Evolutionary conservation across 2,888 invertebrate genomes (phyloP).

Genomic region (Empis livida): DNA sequence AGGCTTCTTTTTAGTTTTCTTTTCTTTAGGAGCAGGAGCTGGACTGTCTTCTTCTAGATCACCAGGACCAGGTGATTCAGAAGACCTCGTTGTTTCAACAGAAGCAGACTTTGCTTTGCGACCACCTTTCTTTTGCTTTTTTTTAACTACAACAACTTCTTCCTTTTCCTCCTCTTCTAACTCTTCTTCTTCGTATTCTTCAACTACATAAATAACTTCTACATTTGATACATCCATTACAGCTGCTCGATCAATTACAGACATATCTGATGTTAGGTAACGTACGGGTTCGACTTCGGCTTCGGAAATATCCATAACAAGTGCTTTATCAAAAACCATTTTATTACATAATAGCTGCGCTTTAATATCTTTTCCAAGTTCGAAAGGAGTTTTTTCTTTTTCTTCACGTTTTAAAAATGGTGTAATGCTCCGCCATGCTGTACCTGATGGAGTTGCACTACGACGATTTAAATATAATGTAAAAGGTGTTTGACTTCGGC

Average conservation of each 20-base stretch:
- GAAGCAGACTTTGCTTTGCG: slow-evolving; percentile 4
- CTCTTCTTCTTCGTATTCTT: slow-evolving; percentile 32
- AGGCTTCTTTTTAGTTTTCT: slow-evolving; percentile 27
- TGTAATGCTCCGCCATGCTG: slow-evolving; percentile 36
- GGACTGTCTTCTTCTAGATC: slow-evolving; percentile 11
- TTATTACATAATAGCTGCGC: slow-evolving; percentile 31
- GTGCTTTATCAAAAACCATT: slow-evolving; percentile 34
- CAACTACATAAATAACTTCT: slow-evolving; percentile 36
- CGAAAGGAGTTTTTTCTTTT: slow-evolving; percentile 36
- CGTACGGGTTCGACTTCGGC: slow-evolving; percentile 30
- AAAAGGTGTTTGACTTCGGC: slow-evolving; percentile 34
- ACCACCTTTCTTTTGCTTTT: slow-evolving; percentile 1
- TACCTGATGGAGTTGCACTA: slow-evolving; percentile 34
- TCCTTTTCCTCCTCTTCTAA: slow-evolving; percentile 24
- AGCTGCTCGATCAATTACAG: slow-evolving; percentile 36
- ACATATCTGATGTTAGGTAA: slow-evolving; percentile 36
- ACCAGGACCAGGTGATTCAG: slow-evolving; percentile 14
- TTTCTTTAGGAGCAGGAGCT: slow-evolving; percentile 13
- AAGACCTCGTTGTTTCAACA: slow-evolving; percentile 1
- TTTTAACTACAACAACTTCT: slow-evolving; percentile 21
- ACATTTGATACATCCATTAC: slow-evolving; percentile 38
- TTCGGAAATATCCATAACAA: slow-evolving; percentile 35
- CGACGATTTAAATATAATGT: slow-evolving; percentile 29
- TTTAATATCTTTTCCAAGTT: slow-evolving; percentile 31
- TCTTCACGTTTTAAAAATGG: slow-evolving; percentile 35